phyloP scores from a whole-genome alignment of 2,888 invertebrate species.

The Cotesia congregata region DNA sequence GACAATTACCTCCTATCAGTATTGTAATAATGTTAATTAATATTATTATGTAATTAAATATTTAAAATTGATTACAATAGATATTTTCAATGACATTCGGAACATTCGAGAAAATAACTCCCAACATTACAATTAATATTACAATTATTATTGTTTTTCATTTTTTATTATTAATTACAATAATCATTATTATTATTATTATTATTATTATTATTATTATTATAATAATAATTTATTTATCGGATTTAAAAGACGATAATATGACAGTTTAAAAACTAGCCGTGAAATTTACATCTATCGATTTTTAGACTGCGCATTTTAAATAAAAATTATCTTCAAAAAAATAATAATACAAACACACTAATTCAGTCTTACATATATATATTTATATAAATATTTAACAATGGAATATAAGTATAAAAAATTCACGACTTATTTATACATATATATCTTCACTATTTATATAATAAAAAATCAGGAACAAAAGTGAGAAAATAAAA shows the following conservation, averaged over 20 bases:
- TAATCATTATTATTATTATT: not conserved
- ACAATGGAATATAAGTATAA: not conserved
- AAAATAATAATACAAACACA: not conserved
- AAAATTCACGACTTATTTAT: not conserved
- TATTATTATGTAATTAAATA: not conserved
- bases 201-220: too few relatives aligned
- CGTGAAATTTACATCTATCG: not conserved
- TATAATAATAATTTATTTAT: not conserved
- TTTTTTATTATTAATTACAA: not conserved
- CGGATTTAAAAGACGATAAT: not conserved
- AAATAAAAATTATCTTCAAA: not conserved
- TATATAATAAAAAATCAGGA: not conserved
- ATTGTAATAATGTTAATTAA: not conserved
- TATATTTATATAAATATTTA: not conserved
- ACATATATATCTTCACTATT: not conserved
- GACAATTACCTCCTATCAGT: not conserved
- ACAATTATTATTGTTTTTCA: not conserved
- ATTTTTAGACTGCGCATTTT: not conserved
- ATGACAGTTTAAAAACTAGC: not conserved
- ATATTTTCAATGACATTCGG: not conserved
- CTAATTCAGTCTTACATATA: not conserved
- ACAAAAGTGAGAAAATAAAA: too few relatives aligned
- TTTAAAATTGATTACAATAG: not conserved
- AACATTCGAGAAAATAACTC: not conserved
- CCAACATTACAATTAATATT: not conserved